Percentiles rank a stretch among this genome's conserved stretches.
Evolutionary conservation across 1,140 invertebrate genomes (phyloP).

Genomic region (Scaptomyza pallida): DNA sequence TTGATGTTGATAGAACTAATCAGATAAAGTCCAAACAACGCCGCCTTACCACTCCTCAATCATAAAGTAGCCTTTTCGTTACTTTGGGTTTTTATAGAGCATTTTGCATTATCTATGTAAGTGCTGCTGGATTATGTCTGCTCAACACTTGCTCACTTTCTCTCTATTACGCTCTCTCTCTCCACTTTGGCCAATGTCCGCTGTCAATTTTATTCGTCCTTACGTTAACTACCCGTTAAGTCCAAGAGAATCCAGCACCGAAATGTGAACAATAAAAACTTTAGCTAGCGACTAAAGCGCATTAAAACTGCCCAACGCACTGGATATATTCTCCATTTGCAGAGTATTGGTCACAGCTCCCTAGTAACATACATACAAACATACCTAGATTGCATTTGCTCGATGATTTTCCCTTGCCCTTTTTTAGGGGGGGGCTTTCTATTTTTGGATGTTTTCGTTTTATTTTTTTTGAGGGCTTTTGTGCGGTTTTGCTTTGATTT

Average conservation of each 20-base stretch:
- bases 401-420: slow-evolving; percentile 28
- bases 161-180: neutral
- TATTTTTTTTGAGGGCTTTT: slow-evolving; percentile 10
- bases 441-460: slow-evolving; percentile 5
- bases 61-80: slow-evolving; percentile 2
- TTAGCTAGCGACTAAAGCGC: slow-evolving; percentile 46
- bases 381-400: slow-evolving; percentile 63
- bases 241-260: slow-evolving; percentile 27
- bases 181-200: no score
- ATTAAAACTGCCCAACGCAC: slow-evolving; percentile 44
- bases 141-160: slow-evolving; percentile 14
- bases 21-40: neutral
- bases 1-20: neutral
- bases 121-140: slow-evolving; percentile 16
- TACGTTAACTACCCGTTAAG: slow-evolving; percentile 61
- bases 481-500: slow-evolving; percentile 78
- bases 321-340: neutral
- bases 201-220: neutral
- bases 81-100: slow-evolving; percentile 12
- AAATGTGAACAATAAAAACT: slow-evolving; percentile 47
- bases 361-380: slow-evolving; percentile 21
- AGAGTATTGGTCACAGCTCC: slow-evolving; percentile 24
- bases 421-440: slow-evolving; percentile 10
- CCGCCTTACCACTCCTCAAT: neutral
- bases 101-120: slow-evolving; percentile 21